phyloP scores from a whole-genome alignment of 2,797 vertebrate species.

The Oceanodroma leucorhoa region DNA sequence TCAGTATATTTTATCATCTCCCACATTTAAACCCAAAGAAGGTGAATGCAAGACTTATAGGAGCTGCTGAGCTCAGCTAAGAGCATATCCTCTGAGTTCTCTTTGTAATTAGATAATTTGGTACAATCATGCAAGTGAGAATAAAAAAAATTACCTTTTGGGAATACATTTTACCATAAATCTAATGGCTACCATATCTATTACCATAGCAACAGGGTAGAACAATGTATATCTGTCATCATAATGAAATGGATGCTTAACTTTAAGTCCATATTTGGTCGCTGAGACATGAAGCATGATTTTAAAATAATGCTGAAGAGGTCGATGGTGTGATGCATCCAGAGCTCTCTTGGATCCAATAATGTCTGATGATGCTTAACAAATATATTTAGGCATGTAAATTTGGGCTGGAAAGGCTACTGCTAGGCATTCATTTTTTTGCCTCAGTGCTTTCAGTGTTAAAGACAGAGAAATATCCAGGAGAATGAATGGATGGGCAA shows the following conservation, averaged over 20 bases:
- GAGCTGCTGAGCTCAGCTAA: not conserved
- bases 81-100: not conserved
- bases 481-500: not conserved
- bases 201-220: not conserved
- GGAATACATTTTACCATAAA: not conserved
- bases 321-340: not conserved
- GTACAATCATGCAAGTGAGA: not conserved
- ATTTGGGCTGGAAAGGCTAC: not conserved
- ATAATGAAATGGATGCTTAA: conserved; percentile 13
- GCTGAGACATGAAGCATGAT: not conserved
- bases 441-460: not conserved
- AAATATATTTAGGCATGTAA: not conserved
- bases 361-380: not conserved
- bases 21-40: not conserved
- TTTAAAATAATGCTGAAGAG: conserved; percentile 5
- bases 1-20: not conserved
- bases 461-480: not conserved
- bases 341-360: not conserved
- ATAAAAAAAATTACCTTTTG: not conserved
- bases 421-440: not conserved
- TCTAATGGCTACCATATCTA: not conserved
- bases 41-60: not conserved
- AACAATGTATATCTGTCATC: not conserved
- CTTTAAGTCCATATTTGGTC: not conserved
- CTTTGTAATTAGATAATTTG: not conserved